Evolutionary conservation across 2,797 vertebrate species (phyloP).

Genomic region (Brachyrhaphis roseni): DNA sequence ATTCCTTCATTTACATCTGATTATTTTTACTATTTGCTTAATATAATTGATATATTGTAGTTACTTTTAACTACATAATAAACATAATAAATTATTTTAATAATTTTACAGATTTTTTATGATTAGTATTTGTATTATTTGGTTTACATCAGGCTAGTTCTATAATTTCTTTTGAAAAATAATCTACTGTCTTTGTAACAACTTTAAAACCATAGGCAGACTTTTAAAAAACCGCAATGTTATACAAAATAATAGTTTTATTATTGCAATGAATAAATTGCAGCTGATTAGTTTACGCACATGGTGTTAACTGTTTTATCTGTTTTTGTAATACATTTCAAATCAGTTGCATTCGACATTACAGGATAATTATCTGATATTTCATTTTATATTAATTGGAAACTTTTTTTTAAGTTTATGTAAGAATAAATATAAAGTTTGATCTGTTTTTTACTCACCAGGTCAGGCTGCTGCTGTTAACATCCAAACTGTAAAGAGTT

Average conservation of each 20-base stretch:
- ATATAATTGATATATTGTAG: not conserved
- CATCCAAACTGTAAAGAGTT: conserved; percentile 53
- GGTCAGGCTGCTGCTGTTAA: conserved; percentile 19
- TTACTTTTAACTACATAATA: not conserved
- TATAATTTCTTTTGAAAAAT: not conserved
- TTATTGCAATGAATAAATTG: no score
- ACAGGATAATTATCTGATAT: not conserved
- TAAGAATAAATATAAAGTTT: rapidly evolving
- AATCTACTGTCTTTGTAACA: no score
- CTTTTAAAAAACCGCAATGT: not conserved
- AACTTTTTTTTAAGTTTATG: not conserved
- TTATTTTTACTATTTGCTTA: not conserved
- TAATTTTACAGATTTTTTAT: not conserved
- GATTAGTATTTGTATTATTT: not conserved
- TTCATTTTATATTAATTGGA: not conserved
- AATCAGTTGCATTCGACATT: not conserved
- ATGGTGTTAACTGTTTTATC: not conserved
- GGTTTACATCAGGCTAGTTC: not conserved
- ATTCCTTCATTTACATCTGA: not conserved
- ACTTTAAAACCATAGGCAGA: no score
- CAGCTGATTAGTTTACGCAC: no score
- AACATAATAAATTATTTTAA: not conserved
- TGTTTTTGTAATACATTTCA: not conserved
- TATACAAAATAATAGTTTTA: not conserved
- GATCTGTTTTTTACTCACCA: conserved; percentile 40